These are phyloP conservation scores for Brachyrhaphis roseni DNA, from an alignment of 2,797 vertebrate genomes.

Conservation along the genomic window DNA sequence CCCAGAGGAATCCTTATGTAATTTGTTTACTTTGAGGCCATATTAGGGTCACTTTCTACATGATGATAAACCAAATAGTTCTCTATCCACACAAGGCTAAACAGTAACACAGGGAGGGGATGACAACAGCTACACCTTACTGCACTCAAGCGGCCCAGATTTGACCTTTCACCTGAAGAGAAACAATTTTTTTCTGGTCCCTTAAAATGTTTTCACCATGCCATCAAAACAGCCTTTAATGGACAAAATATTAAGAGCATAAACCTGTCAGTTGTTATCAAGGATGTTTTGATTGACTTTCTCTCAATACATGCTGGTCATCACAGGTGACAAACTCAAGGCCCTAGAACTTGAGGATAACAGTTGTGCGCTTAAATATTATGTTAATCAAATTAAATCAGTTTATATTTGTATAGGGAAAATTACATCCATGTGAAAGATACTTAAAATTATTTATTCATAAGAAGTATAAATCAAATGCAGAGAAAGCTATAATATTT, in stretches of 20 bases:
- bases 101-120: neutral
- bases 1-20: slow-evolving; percentile 44
- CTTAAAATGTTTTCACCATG: neutral
- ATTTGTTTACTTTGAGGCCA: slow-evolving; percentile 24
- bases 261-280: neutral
- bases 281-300: neutral
- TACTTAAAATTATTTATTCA: no score
- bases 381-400: no score
- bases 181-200: neutral
- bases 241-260: neutral
- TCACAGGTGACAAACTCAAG: no score
- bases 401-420: no score
- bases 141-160: neutral
- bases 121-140: neutral
- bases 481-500: no score
- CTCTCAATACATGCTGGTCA: neutral
- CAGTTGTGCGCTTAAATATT: no score
- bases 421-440: no score
- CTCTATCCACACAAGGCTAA: neutral
- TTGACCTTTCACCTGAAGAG: neutral
- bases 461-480: no score
- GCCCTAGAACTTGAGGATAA: no score
- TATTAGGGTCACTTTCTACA: slow-evolving; percentile 28
- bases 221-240: neutral
- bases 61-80: slow-evolving; percentile 28